Percentiles rank a stretch among this genome's conserved stretches.
Evolutionary conservation across 2,113 vertebrate genomes (phyloP).

Genomic region (Aepyceros melampus): DNA sequence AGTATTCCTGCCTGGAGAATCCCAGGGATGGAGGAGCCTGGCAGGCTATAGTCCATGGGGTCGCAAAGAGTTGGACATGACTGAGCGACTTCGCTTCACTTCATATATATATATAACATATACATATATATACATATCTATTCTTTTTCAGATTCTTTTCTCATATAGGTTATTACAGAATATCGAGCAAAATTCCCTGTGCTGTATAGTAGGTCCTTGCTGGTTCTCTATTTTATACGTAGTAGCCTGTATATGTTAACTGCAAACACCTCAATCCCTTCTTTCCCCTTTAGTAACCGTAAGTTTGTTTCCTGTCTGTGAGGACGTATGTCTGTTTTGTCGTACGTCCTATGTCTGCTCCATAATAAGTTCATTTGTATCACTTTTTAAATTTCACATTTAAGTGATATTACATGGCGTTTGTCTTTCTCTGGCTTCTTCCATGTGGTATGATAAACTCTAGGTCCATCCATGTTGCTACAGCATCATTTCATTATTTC

Average conservation of each 20-base stretch:
- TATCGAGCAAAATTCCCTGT: not conserved
- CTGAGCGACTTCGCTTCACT: too few species aligned
- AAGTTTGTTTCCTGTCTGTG: not conserved
- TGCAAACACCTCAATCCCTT: not conserved
- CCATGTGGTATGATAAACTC: not conserved
- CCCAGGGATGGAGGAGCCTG: too few species aligned
- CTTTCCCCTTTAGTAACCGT: not conserved
- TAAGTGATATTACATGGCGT: not conserved
- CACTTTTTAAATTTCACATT: not conserved
- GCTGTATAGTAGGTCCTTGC: not conserved
- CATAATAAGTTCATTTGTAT: not conserved
- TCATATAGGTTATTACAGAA: not conserved
- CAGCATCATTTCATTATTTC: not conserved
- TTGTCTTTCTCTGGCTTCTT: not conserved
- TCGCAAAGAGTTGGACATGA: accelerated
- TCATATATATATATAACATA: not conserved
- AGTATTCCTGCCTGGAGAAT: too few species aligned
- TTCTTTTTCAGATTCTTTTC: not conserved
- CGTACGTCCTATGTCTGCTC: not conserved
- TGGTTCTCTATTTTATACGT: not conserved
- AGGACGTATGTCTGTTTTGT: not conserved
- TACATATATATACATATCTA: accelerated
- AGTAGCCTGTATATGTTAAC: not conserved
- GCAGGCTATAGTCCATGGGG: too few species aligned
- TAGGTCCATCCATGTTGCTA: not conserved